phyloP scores from a whole-genome alignment of 30 jellyfish, hydroid and myxozoan species.

The Chrysaora quinquecirrha region DNA sequence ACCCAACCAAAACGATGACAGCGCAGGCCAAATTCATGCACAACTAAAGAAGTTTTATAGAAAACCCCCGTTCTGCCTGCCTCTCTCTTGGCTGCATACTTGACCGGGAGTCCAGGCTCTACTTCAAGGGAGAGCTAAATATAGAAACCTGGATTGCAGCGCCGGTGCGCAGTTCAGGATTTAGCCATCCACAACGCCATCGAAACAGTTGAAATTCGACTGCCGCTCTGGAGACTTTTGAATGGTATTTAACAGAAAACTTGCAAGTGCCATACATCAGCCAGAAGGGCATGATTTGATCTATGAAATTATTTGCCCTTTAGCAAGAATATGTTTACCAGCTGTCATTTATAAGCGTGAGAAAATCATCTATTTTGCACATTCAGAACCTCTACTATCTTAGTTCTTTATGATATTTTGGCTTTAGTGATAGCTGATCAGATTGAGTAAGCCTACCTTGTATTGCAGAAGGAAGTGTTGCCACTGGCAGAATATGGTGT shows the following conservation, averaged over 20 bases:
- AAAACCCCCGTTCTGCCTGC: neutral
- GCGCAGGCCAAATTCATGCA: neutral
- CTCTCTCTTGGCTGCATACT: neutral
- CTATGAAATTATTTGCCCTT: neutral
- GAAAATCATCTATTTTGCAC: neutral
- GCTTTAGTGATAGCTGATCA: too few species aligned
- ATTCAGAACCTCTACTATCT: neutral
- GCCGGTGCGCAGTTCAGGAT: slow-evolving; percentile 4
- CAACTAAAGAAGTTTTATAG: neutral
- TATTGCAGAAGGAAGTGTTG: too few species aligned
- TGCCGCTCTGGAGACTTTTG: neutral
- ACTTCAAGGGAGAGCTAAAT: neutral
- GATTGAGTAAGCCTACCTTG: too few species aligned
- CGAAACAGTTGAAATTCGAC: neutral
- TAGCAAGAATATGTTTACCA: neutral
- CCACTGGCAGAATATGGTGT: too few species aligned
- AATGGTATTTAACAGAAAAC: neutral
- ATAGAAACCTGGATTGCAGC: neutral
- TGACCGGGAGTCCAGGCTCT: neutral
- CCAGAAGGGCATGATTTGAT: neutral
- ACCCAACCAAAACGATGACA: slow-evolving; percentile 1
- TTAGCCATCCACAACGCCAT: neutral
- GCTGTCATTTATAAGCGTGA: neutral
- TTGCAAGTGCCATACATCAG: neutral
- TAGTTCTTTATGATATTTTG: neutral